Percentiles rank a stretch among this genome's conserved stretches.
Evolutionary conservation across 2,113 vertebrate genomes (phyloP).

Genomic region (Passer domesticus): DNA sequence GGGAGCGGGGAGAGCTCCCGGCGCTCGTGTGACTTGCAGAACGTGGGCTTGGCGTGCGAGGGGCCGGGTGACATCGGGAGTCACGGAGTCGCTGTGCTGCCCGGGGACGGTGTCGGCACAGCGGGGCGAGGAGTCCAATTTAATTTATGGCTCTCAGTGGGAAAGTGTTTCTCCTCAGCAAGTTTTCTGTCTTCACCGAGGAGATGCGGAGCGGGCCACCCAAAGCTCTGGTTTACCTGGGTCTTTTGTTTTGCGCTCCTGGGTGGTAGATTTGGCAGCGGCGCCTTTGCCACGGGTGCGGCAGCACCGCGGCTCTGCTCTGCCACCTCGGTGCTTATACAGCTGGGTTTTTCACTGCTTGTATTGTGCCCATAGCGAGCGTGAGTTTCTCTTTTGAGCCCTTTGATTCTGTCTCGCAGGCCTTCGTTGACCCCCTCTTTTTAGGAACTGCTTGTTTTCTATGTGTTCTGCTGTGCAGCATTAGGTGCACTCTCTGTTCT

Average conservation of each 20-base stretch:
- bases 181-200: background rate
- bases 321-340: too few species aligned
- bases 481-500: background rate
- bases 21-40: slow-evolving; percentile 9
- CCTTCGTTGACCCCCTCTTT: background rate
- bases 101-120: too few species aligned
- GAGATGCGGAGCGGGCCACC: background rate
- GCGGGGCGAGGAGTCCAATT: too few species aligned
- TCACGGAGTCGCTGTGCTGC: fast-evolving
- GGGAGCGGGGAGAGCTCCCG: background rate
- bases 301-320: background rate
- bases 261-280: fast-evolving
- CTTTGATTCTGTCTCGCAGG: fast-evolving
- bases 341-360: background rate
- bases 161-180: background rate
- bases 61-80: fast-evolving
- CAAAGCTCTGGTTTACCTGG: fast-evolving
- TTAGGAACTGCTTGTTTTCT: fast-evolving
- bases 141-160: fast-evolving
- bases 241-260: fast-evolving
- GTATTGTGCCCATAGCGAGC: fast-evolving
- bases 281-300: background rate
- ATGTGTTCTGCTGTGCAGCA: background rate
- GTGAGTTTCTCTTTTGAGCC: background rate
- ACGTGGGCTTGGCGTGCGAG: background rate